Evolutionary conservation across 2,888 invertebrate genomes (phyloP), one percentile per base, ranked within the genome.

Genomic region (Apodemia duryi): DNA sequence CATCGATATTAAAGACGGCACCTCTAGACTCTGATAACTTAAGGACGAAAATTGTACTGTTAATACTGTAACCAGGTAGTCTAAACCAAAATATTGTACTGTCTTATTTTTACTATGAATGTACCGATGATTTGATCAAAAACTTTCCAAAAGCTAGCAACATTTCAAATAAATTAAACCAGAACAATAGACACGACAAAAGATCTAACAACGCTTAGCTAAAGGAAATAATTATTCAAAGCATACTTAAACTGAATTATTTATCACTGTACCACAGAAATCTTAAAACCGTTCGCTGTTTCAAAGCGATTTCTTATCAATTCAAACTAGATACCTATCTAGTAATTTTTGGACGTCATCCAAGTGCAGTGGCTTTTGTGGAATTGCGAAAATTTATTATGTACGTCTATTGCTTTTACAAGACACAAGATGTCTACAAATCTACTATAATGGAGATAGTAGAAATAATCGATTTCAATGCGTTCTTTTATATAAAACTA

Each of bases 281-380:
- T 57, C 32, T 57, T 57, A 68, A 65, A 67, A 66, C 64, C 64
- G 67, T 67, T 65, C 65, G 62, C 51, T 64, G 60, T 63, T 41
- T 35, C 54, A 66, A 67, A 69, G 68, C 66, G 63, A 67, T 69
- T 70, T 67, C 70, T 70, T 70, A 71, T 71, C 70, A 70, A 70
- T 71, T 71, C 68, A 65, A 70, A 71, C 67, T 72, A 68, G 68
- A 72, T 71, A 69, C 67, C 69, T 68, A 71, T 72, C 69, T 57
- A 61, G 71, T 66, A 69, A 67, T 69, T 67, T 68, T 68, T 72
- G 70, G 70, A 68, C 57, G 41, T 38, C 32, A 67, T 67, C 72
- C 72, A 72, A 70, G 65, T 62, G 61, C 63, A 61, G 29, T 65
- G 63, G 65, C 65, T 66, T 69, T 68, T 71, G 69, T 68, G 68